Percentiles rank a stretch among this genome's conserved stretches.
phyloP scores from a whole-genome alignment of 1,140 invertebrate species.

The Parapsyche elsis region DNA sequence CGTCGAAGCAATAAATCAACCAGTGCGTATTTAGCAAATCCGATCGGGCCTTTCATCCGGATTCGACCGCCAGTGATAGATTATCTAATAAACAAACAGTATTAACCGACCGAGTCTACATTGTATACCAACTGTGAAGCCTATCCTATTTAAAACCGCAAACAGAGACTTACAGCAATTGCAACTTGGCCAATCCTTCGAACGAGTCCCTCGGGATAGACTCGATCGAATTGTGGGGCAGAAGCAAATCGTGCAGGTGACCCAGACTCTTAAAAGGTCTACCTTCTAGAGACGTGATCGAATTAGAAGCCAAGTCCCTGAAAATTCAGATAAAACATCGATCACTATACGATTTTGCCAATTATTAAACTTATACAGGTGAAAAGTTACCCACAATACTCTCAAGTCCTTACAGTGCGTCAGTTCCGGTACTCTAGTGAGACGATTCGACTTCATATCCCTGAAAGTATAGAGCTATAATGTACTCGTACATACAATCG shows the following conservation, averaged over 20 bases:
- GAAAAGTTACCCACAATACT: slow-evolving; percentile 82
- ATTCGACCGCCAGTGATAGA: slow-evolving; percentile 20
- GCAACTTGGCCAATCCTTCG: slow-evolving; percentile 79
- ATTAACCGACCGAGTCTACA: not conserved
- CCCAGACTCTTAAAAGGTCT: slow-evolving; percentile 76
- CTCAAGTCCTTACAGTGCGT: slow-evolving; percentile 79
- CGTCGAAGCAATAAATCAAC: not conserved
- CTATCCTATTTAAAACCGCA: not conserved
- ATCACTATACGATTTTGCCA: no score
- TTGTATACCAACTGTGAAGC: not conserved
- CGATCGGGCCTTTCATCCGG: not conserved
- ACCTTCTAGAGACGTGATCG: slow-evolving; percentile 77
- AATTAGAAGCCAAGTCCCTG: slow-evolving; percentile 91
- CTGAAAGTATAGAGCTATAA: slow-evolving; percentile 67
- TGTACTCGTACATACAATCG: not conserved
- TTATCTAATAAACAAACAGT: slow-evolving; percentile 36
- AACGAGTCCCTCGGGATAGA: slow-evolving; percentile 83
- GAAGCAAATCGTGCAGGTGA: slow-evolving; percentile 84
- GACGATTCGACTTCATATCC: slow-evolving; percentile 84
- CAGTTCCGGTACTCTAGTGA: slow-evolving; percentile 78
- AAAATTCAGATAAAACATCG: slow-evolving; percentile 55
- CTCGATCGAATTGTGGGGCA: slow-evolving; percentile 85
- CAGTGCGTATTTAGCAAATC: not conserved
- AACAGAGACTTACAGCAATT: slow-evolving; percentile 88
- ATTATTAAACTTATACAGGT: slow-evolving; percentile 3